These are phyloP conservation scores for Eurois occulta DNA, from an alignment of 2,888 invertebrate genomes.

Conservation along the genomic window DNA sequence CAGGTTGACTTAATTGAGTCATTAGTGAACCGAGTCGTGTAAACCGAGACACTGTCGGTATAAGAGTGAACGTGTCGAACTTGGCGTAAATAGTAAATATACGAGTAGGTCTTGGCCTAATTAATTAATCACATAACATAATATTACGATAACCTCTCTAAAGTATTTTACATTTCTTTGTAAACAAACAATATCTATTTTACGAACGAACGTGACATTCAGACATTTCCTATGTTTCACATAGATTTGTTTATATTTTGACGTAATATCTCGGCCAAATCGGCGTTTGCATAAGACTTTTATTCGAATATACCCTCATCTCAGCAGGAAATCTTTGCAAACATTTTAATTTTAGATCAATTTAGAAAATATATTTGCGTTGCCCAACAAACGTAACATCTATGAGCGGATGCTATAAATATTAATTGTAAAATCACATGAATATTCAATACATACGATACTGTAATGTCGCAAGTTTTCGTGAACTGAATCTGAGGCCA, in stretches of 20 bases:
- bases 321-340: background rate
- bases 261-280: background rate
- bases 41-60: background rate
- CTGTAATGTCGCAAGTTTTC: constrained; percentile 41
- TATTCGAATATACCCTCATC: background rate
- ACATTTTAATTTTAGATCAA: constrained; percentile 31
- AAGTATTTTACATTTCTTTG: background rate
- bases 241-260: background rate
- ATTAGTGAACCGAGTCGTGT: background rate
- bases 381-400: constrained; percentile 1
- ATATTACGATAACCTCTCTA: background rate
- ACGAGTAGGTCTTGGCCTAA: background rate
- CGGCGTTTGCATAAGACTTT: constrained; percentile 28
- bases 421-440: constrained; percentile 26
- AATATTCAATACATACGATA: constrained; percentile 41
- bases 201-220: background rate
- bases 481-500: constrained; percentile 59
- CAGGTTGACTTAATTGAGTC: background rate
- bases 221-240: background rate
- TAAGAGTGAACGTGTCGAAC: background rate
- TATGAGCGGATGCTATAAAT: background rate
- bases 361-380: background rate
- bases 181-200: background rate
- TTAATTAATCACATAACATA: too few relatives aligned
- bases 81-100: background rate